Evolutionary conservation across 64 coral and sea anemone genomes (phyloP).

Genomic region (Actinia tenebrosa): DNA sequence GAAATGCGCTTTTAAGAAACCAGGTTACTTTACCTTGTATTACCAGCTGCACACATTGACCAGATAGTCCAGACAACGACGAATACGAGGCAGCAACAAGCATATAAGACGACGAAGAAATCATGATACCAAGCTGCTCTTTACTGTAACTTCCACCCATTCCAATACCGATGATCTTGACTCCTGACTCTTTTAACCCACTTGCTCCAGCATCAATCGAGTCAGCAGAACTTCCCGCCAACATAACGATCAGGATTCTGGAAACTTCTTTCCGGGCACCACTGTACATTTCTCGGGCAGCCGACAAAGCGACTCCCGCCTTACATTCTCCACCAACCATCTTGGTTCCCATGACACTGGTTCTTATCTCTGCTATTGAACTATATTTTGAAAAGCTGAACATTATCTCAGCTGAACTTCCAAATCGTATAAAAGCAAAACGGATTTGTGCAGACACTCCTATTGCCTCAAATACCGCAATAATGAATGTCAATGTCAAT

Average conservation of each 20-base stretch:
- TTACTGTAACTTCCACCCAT: slow-evolving; percentile 31
- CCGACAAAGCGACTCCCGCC: slow-evolving; percentile 48
- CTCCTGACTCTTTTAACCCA: slow-evolving; percentile 36
- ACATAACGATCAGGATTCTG: slow-evolving; percentile 39
- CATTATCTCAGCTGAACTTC: slow-evolving; percentile 56
- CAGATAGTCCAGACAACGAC: slow-evolving; percentile 26
- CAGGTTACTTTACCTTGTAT: slow-evolving; percentile 36
- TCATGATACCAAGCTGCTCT: slow-evolving; percentile 43
- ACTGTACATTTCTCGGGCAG: slow-evolving; percentile 38
- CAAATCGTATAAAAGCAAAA: slow-evolving; percentile 69
- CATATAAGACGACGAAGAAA: slow-evolving; percentile 48
- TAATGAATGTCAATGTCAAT: slow-evolving; percentile 12
- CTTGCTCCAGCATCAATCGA: slow-evolving; percentile 23
- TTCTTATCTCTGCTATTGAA: slow-evolving; percentile 50
- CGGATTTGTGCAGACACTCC: slow-evolving; percentile 55
- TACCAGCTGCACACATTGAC: slow-evolving; percentile 28
- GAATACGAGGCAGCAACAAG: slow-evolving; percentile 31
- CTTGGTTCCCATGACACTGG: slow-evolving; percentile 21
- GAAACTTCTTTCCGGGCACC: slow-evolving; percentile 5
- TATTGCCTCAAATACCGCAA: slow-evolving; percentile 36
- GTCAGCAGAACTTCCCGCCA: slow-evolving; percentile 61
- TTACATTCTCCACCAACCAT: slow-evolving; percentile 45
- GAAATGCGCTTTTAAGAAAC: neutral
- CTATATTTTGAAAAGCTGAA: slow-evolving; percentile 67
- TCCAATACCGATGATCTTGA: slow-evolving; percentile 58